phyloP scores from a whole-genome alignment of 2,797 vertebrate genomes.

The Halcyon leucocephala region DNA sequence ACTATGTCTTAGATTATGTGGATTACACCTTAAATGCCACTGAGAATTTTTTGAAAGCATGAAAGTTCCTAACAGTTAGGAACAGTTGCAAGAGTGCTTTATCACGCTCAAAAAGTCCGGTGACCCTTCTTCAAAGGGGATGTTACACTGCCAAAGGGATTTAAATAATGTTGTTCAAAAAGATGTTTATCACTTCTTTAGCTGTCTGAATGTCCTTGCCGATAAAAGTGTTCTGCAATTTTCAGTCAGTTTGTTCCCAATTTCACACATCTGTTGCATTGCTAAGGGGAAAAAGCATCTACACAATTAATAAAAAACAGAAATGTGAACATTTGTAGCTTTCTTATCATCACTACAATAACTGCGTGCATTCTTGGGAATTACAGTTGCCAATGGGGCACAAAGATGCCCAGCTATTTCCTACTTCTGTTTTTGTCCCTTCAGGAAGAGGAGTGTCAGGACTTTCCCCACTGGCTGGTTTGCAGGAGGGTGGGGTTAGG shows the following conservation, averaged over 20 bases:
- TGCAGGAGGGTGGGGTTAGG: background rate
- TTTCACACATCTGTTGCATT: background rate
- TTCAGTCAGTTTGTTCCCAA: background rate
- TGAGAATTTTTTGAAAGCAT: background rate
- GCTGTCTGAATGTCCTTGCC: background rate
- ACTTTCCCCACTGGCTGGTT: background rate
- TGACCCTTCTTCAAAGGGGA: background rate
- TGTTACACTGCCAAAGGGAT: background rate
- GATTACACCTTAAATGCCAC: background rate
- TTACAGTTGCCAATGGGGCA: background rate
- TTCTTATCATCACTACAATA: background rate
- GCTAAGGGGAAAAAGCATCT: background rate
- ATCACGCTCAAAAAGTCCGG: background rate
- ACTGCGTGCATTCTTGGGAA: background rate
- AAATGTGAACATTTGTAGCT: background rate
- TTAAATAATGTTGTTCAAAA: background rate
- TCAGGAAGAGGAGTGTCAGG: constrained; percentile 22
- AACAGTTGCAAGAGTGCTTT: background rate
- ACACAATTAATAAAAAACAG: background rate
- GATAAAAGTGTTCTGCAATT: background rate
- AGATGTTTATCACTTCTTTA: background rate
- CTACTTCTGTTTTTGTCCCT: background rate
- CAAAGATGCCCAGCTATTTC: background rate
- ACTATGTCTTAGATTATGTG: background rate
- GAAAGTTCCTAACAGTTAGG: background rate